A percentile compares a stretch with the other conserved stretches of the same genome.
phyloP scores from a whole-genome alignment of 2,113 vertebrate genomes.

The Motacilla alba region DNA sequence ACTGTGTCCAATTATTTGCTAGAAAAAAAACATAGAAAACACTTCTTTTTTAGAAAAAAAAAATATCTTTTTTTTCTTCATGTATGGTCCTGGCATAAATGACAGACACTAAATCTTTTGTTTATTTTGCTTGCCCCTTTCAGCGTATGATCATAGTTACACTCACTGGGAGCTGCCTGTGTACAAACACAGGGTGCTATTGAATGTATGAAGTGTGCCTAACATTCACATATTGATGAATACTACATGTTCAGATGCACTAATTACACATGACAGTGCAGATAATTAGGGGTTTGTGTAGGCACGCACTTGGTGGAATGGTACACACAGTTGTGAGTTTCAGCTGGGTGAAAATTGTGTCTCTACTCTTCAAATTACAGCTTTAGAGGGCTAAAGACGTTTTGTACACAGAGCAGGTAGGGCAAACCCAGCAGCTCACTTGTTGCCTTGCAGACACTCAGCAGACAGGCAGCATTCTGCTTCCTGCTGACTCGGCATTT shows the following conservation, averaged over 20 bases:
- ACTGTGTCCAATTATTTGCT: neutral
- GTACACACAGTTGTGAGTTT: neutral
- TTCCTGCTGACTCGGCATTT: accelerated
- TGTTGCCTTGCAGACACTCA: neutral
- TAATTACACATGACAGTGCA: constrained; percentile 22
- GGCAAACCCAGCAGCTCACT: neutral
- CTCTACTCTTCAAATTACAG: neutral
- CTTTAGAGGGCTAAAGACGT: neutral
- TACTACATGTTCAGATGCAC: neutral
- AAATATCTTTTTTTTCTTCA: neutral
- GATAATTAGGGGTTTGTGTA: neutral
- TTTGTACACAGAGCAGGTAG: neutral
- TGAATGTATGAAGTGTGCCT: neutral
- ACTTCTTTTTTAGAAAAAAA: neutral
- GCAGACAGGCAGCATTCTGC: neutral
- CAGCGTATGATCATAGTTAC: neutral
- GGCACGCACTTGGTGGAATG: neutral
- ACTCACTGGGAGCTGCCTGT: neutral
- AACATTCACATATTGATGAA: neutral
- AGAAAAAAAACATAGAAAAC: too few species aligned
- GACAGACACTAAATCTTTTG: neutral
- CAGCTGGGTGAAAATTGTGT: neutral
- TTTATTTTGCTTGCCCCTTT: neutral
- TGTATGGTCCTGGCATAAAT: neutral
- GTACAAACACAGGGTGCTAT: neutral